Base-by-base conservation (phyloP, 2,113 vertebrate species). In the Microcebus tavaratra region DNA sequence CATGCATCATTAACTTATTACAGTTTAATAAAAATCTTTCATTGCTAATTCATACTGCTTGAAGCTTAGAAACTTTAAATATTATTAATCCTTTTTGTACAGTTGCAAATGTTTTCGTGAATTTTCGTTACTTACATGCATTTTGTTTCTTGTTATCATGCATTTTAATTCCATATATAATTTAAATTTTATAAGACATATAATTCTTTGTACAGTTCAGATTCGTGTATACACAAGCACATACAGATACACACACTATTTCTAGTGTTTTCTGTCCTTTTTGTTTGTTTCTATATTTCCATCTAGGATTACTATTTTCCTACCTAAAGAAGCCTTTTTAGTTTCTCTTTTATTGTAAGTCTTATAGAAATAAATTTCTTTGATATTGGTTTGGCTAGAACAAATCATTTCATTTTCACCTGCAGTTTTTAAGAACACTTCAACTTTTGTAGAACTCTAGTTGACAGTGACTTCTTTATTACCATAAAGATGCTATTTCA, bases 21-120 rank as follows among this genome's bases (percentile, higher is more conserved):
- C 20, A 42, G 48, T 73, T 20, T 48, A 85, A 45, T n/a, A 57
- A 84, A 85, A 70, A 53, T 8, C 8, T 48, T 57, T 67, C 29
- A 48, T 34, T 3, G 73, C 11, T 80, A 39, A 7, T 3, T 1
- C 5, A 57, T 57, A 39, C 5, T 75, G 14, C 5, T 87, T 59
- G 20, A 87, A 65, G 8, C 34, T 94, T 73, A 75, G 27, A 67
- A n/a, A 67, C 29, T 81, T 80, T 65, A 73, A 91, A 87, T 8
- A 45, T 11, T 55, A 25, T 36, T 75, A 76, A 81, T 81, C 14
- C 5, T 39, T 65, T 50, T 59, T 50, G 2, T 75, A 82, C 2
- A 29, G 57, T 86, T 87, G 59, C 8, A 59, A 25, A 81, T 48
- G 11, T 82, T 92, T 85, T 86, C 18, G 20, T 31, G 50, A 12